phyloP scores from a whole-genome alignment of 1,140 invertebrate genomes.

The Drosophila bocqueti region DNA sequence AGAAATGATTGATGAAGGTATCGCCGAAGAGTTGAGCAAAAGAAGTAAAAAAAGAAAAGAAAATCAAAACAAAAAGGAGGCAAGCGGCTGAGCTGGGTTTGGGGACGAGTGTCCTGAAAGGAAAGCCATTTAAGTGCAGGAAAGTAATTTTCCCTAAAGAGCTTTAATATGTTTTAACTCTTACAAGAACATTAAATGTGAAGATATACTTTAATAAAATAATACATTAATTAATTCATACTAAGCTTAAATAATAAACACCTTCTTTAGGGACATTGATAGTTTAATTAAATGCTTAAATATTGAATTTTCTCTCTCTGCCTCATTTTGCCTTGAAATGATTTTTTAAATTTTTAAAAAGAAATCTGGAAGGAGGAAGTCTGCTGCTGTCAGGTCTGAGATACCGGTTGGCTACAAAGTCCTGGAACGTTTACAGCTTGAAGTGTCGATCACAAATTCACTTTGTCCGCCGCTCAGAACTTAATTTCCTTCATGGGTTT shows the following conservation, averaged over 20 bases:
- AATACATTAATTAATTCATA: too few species aligned
- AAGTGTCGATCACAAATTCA: constrained; percentile 49
- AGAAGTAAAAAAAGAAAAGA: constrained; percentile 26
- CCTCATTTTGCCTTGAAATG: neutral
- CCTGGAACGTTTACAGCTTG: constrained; percentile 14
- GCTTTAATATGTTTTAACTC: constrained; percentile 42
- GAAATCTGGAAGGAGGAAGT: neutral
- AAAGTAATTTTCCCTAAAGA: constrained; percentile 49
- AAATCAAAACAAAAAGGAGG: constrained; percentile 31
- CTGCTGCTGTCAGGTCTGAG: constrained; percentile 3
- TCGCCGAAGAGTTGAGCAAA: constrained; percentile 62
- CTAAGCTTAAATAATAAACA: neutral
- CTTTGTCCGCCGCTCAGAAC: constrained; percentile 47
- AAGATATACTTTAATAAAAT: neutral
- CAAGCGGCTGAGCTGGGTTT: constrained; percentile 2
- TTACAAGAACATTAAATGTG: constrained; percentile 2
- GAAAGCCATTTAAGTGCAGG: constrained; percentile 70
- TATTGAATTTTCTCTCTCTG: neutral
- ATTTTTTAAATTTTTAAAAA: neutral
- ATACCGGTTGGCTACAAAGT: constrained; percentile 10
- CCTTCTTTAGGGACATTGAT: too few species aligned
- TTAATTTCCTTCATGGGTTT: constrained; percentile 70
- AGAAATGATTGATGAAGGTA: constrained; percentile 82
- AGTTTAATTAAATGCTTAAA: too few species aligned
- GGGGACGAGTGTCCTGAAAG: constrained; percentile 35